Conservation (phyloP, 2,113 vertebrate genomes). For the Raja brachyura region DNA sequence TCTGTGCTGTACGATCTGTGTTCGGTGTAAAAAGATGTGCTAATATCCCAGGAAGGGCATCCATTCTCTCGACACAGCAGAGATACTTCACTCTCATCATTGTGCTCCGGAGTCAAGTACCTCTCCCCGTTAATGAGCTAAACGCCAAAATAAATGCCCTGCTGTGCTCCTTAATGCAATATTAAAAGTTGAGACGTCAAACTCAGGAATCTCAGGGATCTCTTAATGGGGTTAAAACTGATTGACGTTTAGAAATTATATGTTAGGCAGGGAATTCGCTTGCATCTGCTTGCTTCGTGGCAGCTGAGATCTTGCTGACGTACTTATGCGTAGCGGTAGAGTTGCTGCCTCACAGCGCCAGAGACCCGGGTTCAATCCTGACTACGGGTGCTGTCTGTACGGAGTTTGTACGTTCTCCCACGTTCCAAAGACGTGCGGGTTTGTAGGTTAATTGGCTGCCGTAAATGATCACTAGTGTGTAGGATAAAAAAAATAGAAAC, state of each 20-base stretch:
- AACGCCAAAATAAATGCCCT: neutral
- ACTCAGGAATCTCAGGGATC: neutral
- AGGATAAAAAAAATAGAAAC: too few species aligned
- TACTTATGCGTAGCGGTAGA: too few species aligned
- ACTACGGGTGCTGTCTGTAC: too few species aligned
- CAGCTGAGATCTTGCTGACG: neutral
- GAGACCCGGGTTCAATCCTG: too few species aligned
- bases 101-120: neutral
- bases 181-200: neutral
- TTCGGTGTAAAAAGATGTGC: too few species aligned
- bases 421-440: too few species aligned
- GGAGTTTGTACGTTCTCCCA: too few species aligned
- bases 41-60: too few species aligned
- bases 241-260: neutral
- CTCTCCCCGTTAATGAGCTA: neutral
- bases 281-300: neutral
- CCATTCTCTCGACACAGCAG: neutral
- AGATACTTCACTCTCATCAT: neutral
- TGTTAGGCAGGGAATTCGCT: neutral
- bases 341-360: too few species aligned
- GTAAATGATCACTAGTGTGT: too few species aligned
- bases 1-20: too few species aligned
- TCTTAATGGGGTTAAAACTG: neutral
- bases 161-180: neutral
- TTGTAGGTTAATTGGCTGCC: too few species aligned